These are phyloP conservation scores for Physeter macrocephalus DNA, from an alignment of 2,113 vertebrate genomes.

Conservation along the genomic window DNA sequence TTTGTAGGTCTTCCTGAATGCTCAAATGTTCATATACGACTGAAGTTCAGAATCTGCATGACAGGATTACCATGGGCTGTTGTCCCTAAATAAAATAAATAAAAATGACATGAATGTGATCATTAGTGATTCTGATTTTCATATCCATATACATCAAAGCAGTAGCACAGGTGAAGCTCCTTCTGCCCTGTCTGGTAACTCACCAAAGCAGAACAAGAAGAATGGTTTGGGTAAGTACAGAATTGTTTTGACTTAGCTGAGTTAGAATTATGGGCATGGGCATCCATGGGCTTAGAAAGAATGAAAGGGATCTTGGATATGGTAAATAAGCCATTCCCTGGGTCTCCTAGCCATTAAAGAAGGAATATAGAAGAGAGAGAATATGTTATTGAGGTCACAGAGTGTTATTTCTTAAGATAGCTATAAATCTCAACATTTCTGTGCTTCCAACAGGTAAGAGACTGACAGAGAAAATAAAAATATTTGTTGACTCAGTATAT, in stretches of 20 bases:
- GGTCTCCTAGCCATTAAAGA: background rate
- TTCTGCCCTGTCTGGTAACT: background rate
- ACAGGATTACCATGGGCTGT: background rate
- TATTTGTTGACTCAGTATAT: background rate
- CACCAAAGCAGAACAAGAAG: background rate
- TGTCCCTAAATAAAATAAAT: background rate
- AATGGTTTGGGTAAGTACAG: background rate
- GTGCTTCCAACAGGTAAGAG: background rate
- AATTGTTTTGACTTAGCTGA: background rate
- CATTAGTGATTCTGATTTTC: background rate
- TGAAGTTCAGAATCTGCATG: background rate
- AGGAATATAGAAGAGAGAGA: background rate
- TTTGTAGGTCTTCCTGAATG: background rate
- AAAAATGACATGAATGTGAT: background rate
- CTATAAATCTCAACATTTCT: background rate
- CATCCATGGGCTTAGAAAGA: background rate
- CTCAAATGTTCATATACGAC: background rate
- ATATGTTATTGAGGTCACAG: background rate
- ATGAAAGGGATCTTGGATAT: accelerated
- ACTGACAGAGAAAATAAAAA: background rate
- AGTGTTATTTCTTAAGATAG: background rate
- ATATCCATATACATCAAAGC: background rate
- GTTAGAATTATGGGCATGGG: background rate
- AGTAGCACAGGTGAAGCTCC: background rate
- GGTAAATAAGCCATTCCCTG: background rate